phyloP scores from a whole-genome alignment of 1,140 invertebrate species.

The Apis laboriosa region DNA sequence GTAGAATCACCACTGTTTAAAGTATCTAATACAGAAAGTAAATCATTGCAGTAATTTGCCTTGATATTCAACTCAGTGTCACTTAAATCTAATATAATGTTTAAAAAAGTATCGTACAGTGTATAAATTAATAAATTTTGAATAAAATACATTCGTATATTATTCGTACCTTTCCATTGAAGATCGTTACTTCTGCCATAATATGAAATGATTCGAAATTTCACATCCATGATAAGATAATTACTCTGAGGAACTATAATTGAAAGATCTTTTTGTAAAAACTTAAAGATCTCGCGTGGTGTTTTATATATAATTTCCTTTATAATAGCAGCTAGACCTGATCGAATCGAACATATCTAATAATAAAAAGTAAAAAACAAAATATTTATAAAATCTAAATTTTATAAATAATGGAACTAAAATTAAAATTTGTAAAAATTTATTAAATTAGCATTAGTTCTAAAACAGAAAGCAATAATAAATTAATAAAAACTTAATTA shows the following conservation, averaged over 20 bases:
- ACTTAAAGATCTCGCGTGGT: conserved; percentile 61
- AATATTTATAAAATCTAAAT: background rate
- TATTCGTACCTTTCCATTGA: conserved; percentile 67
- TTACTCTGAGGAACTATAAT: conserved; percentile 67
- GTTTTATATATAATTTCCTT: conserved; percentile 56
- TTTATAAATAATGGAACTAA: background rate
- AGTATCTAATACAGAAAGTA: conserved; percentile 65
- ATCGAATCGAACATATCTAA: conserved; percentile 68
- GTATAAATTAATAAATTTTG: background rate
- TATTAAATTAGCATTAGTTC: background rate
- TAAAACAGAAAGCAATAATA: background rate
- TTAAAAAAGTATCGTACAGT: conserved; percentile 16
- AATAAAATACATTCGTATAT: background rate
- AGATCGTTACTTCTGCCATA: conserved; percentile 65
- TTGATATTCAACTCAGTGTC: conserved; percentile 70
- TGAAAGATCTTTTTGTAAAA: conserved; percentile 63
- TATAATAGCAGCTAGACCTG: conserved; percentile 58
- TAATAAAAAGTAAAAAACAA: conserved; percentile 33
- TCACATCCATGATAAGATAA: conserved; percentile 68
- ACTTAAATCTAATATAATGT: conserved; percentile 68
- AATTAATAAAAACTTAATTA: background rate
- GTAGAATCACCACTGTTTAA: conserved; percentile 72
- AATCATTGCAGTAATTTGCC: conserved; percentile 67
- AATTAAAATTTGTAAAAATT: background rate
- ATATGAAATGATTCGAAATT: conserved; percentile 71